phyloP scores from a whole-genome alignment of 2,797 vertebrate species.

The Gymnoscopelus braueri region DNA sequence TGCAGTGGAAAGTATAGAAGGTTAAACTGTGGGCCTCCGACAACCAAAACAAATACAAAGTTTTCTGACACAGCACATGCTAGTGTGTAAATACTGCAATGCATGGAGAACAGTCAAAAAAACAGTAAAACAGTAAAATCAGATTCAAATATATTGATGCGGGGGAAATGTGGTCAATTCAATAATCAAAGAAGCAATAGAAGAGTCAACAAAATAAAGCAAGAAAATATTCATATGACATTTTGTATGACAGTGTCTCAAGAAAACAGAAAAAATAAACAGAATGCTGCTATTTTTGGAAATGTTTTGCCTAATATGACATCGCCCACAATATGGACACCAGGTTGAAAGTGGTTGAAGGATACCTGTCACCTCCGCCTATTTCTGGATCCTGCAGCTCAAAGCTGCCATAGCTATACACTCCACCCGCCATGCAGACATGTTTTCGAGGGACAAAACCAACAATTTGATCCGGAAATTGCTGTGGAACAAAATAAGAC shows the following conservation, averaged over 20 bases:
- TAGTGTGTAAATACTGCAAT: neutral
- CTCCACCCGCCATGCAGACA: conserved; percentile 83
- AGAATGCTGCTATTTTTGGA: too few species aligned
- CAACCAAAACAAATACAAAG: neutral
- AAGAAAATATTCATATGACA: too few species aligned
- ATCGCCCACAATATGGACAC: neutral
- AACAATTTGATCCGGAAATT: conserved; percentile 94
- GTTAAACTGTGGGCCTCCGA: neutral
- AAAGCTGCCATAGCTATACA: conserved; percentile 93
- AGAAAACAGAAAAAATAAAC: too few species aligned
- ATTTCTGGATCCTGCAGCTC: conserved; percentile 87
- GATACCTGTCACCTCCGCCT: conserved; percentile 84
- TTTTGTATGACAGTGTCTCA: too few species aligned
- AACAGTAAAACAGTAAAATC: too few species aligned
- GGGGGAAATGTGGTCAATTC: too few species aligned
- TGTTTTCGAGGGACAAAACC: conserved; percentile 96
- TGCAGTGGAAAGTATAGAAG: conserved; percentile 29
- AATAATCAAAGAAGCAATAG: too few species aligned
- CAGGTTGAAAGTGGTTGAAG: neutral
- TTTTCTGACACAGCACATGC: neutral
- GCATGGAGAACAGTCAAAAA: too few species aligned
- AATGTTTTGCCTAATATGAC: too few species aligned
- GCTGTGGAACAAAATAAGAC: conserved; percentile 73
- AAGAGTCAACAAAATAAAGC: too few species aligned
- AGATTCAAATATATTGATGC: too few species aligned